These are phyloP conservation scores for Drosophila persimilis DNA, from an alignment of 1,140 invertebrate genomes.

Conservation along the genomic window DNA sequence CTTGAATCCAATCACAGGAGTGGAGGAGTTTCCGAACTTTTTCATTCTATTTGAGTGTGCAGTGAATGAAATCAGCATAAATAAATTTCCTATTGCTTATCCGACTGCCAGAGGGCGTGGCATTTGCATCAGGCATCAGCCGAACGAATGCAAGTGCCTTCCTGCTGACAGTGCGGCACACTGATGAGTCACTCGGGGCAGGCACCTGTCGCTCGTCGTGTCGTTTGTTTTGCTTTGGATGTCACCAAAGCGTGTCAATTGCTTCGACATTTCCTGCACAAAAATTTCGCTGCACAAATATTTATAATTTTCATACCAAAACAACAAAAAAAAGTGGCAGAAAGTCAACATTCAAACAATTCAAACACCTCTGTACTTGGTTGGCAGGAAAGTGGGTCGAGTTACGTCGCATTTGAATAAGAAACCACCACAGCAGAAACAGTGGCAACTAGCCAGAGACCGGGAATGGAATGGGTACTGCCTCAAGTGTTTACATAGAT, in stretches of 20 bases:
- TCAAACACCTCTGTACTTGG: slow-evolving; percentile 19
- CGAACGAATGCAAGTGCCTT: slow-evolving; percentile 9
- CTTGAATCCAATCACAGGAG: too few species aligned
- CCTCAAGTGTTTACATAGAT: slow-evolving; percentile 22
- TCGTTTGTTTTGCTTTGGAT: slow-evolving; percentile 2
- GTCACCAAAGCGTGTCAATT: slow-evolving; percentile 57
- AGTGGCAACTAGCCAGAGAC: slow-evolving; percentile 27
- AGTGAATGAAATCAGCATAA: too few species aligned
- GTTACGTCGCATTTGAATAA: slow-evolving; percentile 76
- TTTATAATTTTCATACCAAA: slow-evolving; percentile 53
- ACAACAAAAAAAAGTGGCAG: slow-evolving; percentile 30
- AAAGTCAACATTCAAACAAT: slow-evolving; percentile 52
- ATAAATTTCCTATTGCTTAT: slow-evolving; percentile 27
- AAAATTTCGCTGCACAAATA: slow-evolving; percentile 69
- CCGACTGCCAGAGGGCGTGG: slow-evolving; percentile 11
- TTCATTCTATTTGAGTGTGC: too few species aligned
- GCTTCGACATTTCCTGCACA: slow-evolving; percentile 65
- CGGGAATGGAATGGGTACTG: neutral
- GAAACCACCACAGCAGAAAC: slow-evolving; percentile 28
- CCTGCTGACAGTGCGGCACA: slow-evolving; percentile 4
- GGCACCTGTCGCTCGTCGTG: slow-evolving; percentile 26
- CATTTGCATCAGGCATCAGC: slow-evolving; percentile 12
- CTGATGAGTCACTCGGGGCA: slow-evolving; percentile 50
- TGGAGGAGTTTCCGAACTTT: too few species aligned
- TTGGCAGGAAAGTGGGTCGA: slow-evolving; percentile 65